Base-by-base conservation (phyloP, 2,797 vertebrate species). In the Heterohyrax brucei region DNA sequence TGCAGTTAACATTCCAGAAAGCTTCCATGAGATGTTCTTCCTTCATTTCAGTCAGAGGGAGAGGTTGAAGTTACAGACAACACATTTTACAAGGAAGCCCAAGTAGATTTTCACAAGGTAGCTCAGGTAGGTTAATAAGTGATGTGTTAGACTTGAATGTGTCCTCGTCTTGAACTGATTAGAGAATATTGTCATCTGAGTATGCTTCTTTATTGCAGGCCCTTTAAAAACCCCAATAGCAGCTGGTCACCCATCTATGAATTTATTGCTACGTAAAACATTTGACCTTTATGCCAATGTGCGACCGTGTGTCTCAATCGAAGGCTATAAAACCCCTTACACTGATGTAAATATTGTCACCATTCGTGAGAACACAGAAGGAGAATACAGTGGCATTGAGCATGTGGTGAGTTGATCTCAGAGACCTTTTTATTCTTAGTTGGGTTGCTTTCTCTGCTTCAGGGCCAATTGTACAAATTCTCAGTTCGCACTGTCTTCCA, bases 321-420 rank as follows among this genome's bases (percentile, higher is more conserved):
- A 99, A 96, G 99, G 99, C 73, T 99, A 99, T 97, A 99, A 99
- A 97, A 99, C 99, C 0, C 99, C 99, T 0, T 99, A 99, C 94
- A 99, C 98, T 0, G 99, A 99, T 3, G 99, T 99, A 22, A 98
- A 99, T 96, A 99, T 99, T 50, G 99, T 99, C 97, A 99, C 99
- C 90, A 99, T 99, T 89, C 99, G 99, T 7, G 99, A 99, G 98
- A 99, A 99, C 98, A 99, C 99, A 0, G 99, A 99, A 97, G 99
- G 99, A 86, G 99, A 99, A 97, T 99, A 99, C 98, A 99, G 99
- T 73, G 99, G 99, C 6, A 99, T 99, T 61, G 99, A 99, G 98
- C 99, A 99, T 2, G 97, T 99, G 99, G 99, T 99, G 98, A 7
- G 99, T 98, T 48, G 70, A 14, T 48, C 33, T 46, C 64, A 16